Base-by-base conservation (phyloP, 2,888 invertebrate species). In the Mimachlamys varia region DNA sequence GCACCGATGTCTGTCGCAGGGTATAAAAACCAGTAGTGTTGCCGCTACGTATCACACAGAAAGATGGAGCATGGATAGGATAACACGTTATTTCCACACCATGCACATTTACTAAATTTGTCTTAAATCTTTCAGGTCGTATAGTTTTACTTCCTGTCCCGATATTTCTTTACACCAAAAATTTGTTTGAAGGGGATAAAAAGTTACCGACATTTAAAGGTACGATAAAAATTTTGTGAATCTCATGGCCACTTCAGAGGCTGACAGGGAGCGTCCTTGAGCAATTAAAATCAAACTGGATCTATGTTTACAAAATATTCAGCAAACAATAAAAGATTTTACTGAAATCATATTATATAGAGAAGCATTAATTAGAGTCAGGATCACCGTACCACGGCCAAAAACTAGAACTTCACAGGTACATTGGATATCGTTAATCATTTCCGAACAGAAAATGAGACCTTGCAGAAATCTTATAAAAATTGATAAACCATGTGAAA, bases 101-200 rank as follows among this genome's bases (percentile, higher is more conserved):
- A 33, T 76, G 76, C 27, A 76, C 76, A 76, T 76, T 76, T 76
- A 27, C 76, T 76, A 76, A 76, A 76, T 76, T 27, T 76, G 76
- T 76, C 76, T 76, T 27, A 76, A 76, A 76, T 76, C 76, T 76
- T 76, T 22, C 27, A 27, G 76, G 33, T 22, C 76, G 12, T 76
- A 76, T 27, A 27, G 0, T 76, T 76, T 76, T 22, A 76, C 76
- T 53, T 53, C 53, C 19, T 76, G 76, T 76, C 76, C 7, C n/a
- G 62, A n/a, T 62, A 62, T 1, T 62, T 62, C n/a, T 62, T 62
- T 62, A 62, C 22, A n/a, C 62, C 7, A 22, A 62, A 62, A 62
- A 22, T n/a, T 44, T 5, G 22, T 62, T 62, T 62, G n/a, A 62
- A 62, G n/a, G n/a, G n/a, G n/a, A n/a, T n/a, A n/a, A 62, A 62